These are phyloP conservation scores for Pilophorus perplexus DNA, from an alignment of 2,888 invertebrate species.

Conservation along the genomic window DNA sequence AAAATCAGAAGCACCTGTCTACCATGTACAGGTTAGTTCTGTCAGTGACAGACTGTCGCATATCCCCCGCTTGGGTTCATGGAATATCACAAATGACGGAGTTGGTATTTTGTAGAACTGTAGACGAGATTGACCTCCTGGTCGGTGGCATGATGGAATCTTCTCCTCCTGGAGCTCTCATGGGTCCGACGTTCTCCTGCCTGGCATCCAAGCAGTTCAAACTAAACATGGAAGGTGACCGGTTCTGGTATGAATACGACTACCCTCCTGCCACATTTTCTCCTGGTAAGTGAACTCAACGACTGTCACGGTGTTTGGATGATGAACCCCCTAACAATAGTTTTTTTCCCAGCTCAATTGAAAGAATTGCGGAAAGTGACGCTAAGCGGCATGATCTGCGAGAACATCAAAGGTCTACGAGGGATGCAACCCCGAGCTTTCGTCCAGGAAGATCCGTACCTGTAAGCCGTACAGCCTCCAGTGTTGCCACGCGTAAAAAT, in stretches of 20 bases:
- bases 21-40: slow-evolving; percentile 42
- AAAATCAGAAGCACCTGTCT: slow-evolving; percentile 39
- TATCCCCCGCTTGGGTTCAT: too few species aligned
- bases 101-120: slow-evolving; percentile 53
- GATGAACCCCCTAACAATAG: too few species aligned
- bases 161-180: slow-evolving; percentile 73
- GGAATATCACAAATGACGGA: neutral
- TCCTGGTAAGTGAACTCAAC: slow-evolving; percentile 53
- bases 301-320: too few species aligned
- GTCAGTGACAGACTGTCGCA: too few species aligned
- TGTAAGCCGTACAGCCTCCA: slow-evolving; percentile 72
- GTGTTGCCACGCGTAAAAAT: too few species aligned
- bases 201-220: slow-evolving; percentile 79
- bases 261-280: slow-evolving; percentile 81
- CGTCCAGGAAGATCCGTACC: slow-evolving; percentile 77
- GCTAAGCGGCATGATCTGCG: slow-evolving; percentile 75
- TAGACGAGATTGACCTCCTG: slow-evolving; percentile 80
- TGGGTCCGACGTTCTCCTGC: slow-evolving; percentile 88
- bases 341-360: slow-evolving; percentile 62
- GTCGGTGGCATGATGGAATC: slow-evolving; percentile 80
- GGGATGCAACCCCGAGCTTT: slow-evolving; percentile 83
- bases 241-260: slow-evolving; percentile 96
- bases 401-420: slow-evolving; percentile 65
- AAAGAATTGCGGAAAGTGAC: slow-evolving; percentile 77
- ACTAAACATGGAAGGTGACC: slow-evolving; percentile 77